A percentile compares a stretch with the other conserved stretches of the same genome.
Evolutionary conservation across 2,113 vertebrate species (phyloP).

Genomic region (Oreochromis niloticus): DNA sequence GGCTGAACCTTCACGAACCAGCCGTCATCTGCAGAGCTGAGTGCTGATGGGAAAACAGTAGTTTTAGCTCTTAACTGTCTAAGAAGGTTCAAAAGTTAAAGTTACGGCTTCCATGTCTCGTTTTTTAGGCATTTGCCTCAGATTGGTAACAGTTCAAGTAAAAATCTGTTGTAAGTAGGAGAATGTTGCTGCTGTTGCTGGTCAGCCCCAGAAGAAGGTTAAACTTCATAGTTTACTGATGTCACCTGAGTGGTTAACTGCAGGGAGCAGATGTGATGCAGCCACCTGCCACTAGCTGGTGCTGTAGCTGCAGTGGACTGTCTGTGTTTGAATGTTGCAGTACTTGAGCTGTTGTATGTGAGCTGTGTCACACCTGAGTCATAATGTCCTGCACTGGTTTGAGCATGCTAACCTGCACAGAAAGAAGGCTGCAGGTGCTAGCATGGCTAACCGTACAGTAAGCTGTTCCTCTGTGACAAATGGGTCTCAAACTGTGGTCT

Average conservation of each 20-base stretch:
- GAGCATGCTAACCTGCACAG: too few relatives aligned
- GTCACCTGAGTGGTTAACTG: not conserved
- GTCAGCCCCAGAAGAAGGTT: not conserved
- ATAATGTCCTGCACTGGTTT: too few relatives aligned
- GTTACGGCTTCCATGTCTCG: not conserved
- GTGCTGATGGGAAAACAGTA: not conserved
- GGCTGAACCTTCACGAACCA: constrained; percentile 84
- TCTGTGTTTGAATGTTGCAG: not conserved
- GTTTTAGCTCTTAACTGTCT: not conserved
- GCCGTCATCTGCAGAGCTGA: constrained; percentile 59
- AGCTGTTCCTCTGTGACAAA: too few relatives aligned
- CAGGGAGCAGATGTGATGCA: not conserved
- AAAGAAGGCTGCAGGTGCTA: too few relatives aligned
- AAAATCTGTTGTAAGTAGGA: not conserved
- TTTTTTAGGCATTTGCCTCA: not conserved
- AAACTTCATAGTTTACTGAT: not conserved
- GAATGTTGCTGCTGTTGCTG: not conserved
- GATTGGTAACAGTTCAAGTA: not conserved
- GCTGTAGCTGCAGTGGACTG: not conserved
- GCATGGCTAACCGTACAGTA: too few relatives aligned
- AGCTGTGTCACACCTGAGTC: too few relatives aligned
- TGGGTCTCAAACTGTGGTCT: too few relatives aligned
- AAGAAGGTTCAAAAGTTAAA: not conserved
- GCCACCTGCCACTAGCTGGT: not conserved
- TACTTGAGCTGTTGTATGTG: too few relatives aligned